These are phyloP conservation scores for Nematopogon swammerdamellus DNA, from an alignment of 2,888 invertebrate genomes.

Conservation along the genomic window DNA sequence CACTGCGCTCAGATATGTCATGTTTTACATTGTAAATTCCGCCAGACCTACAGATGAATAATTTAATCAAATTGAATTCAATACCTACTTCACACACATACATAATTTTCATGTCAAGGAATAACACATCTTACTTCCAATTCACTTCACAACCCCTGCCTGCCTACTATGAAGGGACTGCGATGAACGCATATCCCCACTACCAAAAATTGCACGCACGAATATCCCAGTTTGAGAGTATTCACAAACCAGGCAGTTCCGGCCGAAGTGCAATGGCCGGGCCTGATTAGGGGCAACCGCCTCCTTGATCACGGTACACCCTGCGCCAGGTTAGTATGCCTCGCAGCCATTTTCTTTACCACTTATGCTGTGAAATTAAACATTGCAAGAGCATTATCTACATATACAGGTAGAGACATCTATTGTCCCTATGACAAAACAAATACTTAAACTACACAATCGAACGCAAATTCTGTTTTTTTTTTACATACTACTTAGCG, in stretches of 20 bases:
- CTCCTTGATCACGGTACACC: slow-evolving; percentile 68
- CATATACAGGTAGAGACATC: slow-evolving; percentile 31
- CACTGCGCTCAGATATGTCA: too few relatives aligned
- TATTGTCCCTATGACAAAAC: slow-evolving; percentile 20
- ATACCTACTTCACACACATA: too few relatives aligned
- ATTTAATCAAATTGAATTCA: too few relatives aligned
- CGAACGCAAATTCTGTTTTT: too few relatives aligned
- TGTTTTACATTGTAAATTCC: too few relatives aligned
- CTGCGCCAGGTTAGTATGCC: slow-evolving; percentile 71
- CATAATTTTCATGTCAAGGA: too few relatives aligned
- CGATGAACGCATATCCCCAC: slow-evolving; percentile 61
- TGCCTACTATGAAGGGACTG: too few relatives aligned
- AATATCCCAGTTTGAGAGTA: slow-evolving; percentile 56
- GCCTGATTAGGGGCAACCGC: slow-evolving; percentile 62
- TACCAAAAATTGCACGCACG: slow-evolving; percentile 62
- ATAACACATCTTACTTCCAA: too few relatives aligned
- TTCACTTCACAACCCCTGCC: too few relatives aligned
- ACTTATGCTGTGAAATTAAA: slow-evolving; percentile 21
- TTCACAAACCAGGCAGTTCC: slow-evolving; percentile 59
- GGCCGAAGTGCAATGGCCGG: slow-evolving; percentile 65
- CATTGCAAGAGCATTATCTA: slow-evolving; percentile 30
- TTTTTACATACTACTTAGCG: too few relatives aligned
- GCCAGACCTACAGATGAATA: too few relatives aligned
- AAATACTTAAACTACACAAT: too few relatives aligned
- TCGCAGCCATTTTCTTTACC: accelerated